These are phyloP conservation scores for Centroberyx gerrardi DNA, from an alignment of 2,797 vertebrate genomes.

Conservation along the genomic window DNA sequence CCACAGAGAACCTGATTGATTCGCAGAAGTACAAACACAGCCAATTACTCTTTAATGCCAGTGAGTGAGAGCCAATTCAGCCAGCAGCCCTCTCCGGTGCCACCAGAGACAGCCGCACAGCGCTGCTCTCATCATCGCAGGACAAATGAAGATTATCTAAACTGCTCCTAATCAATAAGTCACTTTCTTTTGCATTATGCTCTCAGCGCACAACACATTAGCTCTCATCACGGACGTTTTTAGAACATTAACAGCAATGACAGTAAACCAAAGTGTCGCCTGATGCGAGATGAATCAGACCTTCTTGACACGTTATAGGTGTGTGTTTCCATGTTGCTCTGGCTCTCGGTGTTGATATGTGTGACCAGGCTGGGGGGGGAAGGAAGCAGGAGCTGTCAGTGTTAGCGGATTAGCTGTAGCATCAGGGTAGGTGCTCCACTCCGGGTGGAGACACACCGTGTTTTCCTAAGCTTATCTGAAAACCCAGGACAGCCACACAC, in stretches of 20 bases:
- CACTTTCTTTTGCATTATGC: constrained; percentile 37
- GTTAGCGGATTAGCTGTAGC: constrained; percentile 66
- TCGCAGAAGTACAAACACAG: constrained; percentile 69
- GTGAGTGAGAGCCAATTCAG: constrained; percentile 68
- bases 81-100: constrained; percentile 20
- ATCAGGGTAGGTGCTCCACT: constrained; percentile 55
- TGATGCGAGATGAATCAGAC: constrained; percentile 22
- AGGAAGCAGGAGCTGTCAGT: constrained; percentile 59
- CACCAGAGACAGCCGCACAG: constrained; percentile 22
- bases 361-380: constrained; percentile 35
- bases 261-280: constrained; percentile 2
- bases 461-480: constrained; percentile 71
- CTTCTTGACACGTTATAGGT: not conserved
- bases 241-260: constrained; percentile 26
- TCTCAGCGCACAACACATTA: constrained; percentile 20
- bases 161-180: constrained; percentile 63
- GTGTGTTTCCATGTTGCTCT: constrained; percentile 31
- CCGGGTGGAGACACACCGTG: constrained; percentile 52
- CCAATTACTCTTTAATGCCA: constrained; percentile 78
- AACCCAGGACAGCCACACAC: constrained; percentile 53
- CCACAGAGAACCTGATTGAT: constrained; percentile 70
- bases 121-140: constrained; percentile 41
- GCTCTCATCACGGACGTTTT: not conserved
- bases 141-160: constrained; percentile 63
- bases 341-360: constrained; percentile 39